These are phyloP conservation scores for Herminia tarsipennalis DNA, from an alignment of 2,888 invertebrate species.

Conservation along the genomic window DNA sequence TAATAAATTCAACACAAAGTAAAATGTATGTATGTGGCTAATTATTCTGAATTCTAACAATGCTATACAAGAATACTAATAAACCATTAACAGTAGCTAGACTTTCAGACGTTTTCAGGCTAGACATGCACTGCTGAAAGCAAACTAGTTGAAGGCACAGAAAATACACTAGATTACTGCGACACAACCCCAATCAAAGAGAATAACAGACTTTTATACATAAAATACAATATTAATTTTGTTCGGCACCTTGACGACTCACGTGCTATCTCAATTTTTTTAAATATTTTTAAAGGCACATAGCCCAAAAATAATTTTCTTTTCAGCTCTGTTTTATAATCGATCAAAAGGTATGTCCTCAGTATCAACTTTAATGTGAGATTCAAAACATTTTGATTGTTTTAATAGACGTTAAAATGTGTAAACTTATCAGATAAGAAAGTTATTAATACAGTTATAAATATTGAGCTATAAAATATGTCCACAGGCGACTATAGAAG, in stretches of 20 bases:
- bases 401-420: slow-evolving; percentile 26
- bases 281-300: slow-evolving; percentile 25
- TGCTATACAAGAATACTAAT: slow-evolving; percentile 37
- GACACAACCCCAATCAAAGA: slow-evolving; percentile 67
- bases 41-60: slow-evolving; percentile 37
- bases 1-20: slow-evolving; percentile 41
- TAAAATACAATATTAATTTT: slow-evolving; percentile 44
- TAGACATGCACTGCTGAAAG: slow-evolving; percentile 65
- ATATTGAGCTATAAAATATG: slow-evolving; percentile 52
- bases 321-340: slow-evolving; percentile 10
- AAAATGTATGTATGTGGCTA: slow-evolving; percentile 41
- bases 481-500: slow-evolving; percentile 38
- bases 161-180: slow-evolving; percentile 67
- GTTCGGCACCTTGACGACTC: slow-evolving; percentile 44
- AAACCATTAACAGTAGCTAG: slow-evolving; percentile 54
- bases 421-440: slow-evolving; percentile 30
- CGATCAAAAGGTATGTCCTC: slow-evolving; percentile 32
- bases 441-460: slow-evolving; percentile 39
- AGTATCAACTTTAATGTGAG: slow-evolving; percentile 40
- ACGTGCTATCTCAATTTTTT: slow-evolving; percentile 18
- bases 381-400: slow-evolving; percentile 44
- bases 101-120: slow-evolving; percentile 50
- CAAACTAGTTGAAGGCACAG: slow-evolving; percentile 76
- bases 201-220: slow-evolving; percentile 35
- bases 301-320: slow-evolving; percentile 20